Evolutionary conservation across 2,797 vertebrate genomes (phyloP).

Genomic region (Gallinago nigripennis): DNA sequence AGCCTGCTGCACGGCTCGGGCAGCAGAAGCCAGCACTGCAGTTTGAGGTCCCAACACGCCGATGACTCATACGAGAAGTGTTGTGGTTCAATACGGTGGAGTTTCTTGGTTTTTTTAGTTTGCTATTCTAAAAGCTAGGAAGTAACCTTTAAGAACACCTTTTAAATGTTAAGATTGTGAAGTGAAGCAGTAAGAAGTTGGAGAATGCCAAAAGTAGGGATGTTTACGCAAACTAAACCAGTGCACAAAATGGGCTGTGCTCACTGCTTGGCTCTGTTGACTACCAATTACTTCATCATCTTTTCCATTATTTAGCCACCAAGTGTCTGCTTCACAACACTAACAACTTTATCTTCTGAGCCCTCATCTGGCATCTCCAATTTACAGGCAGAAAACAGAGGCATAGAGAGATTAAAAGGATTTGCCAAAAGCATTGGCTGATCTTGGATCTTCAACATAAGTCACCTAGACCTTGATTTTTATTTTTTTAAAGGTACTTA

Average conservation of each 20-base stretch:
- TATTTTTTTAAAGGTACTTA: not conserved
- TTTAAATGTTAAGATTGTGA: not conserved
- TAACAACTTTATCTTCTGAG: not conserved
- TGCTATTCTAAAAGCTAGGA: slow-evolving; percentile 16
- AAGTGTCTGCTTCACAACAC: not conserved
- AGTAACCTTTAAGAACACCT: slow-evolving; percentile 12
- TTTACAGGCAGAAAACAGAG: not conserved
- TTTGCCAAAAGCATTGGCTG: not conserved
- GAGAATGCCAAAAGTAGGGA: slow-evolving; percentile 2
- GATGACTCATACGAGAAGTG: not conserved
- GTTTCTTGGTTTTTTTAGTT: not conserved
- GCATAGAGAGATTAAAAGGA: not conserved
- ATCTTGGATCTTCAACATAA: not conserved
- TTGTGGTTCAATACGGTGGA: fast-evolving
- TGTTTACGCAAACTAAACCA: not conserved
- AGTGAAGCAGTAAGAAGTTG: not conserved
- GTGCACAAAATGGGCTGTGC: not conserved
- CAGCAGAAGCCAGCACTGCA: fast-evolving
- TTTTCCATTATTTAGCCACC: slow-evolving; percentile 10
- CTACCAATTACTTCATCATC: slow-evolving; percentile 14
- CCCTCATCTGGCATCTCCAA: not conserved
- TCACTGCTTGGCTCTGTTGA: slow-evolving; percentile 19
- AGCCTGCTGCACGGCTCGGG: fast-evolving
- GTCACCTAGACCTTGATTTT: not conserved
- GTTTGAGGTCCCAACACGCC: fast-evolving